phyloP scores from a whole-genome alignment of 1,140 invertebrate species.

The Hetaerina americana region DNA sequence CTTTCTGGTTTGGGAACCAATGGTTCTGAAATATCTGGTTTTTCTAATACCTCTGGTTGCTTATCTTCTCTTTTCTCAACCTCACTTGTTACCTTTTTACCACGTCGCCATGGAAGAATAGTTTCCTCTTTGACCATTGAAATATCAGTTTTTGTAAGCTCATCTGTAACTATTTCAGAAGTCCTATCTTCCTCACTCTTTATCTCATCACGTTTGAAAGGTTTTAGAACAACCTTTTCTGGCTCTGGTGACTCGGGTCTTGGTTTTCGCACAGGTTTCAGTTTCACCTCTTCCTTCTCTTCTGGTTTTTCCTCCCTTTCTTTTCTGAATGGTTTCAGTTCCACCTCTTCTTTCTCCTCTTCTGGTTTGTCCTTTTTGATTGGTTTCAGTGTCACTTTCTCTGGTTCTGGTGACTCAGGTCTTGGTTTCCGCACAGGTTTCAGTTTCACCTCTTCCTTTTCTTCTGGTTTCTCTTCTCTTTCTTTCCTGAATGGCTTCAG shows the following conservation, averaged over 20 bases:
- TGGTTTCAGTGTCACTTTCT: too few relatives aligned
- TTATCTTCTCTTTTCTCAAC: slow-evolving; percentile 20
- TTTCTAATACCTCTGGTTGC: background rate
- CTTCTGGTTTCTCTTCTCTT: slow-evolving; percentile 19
- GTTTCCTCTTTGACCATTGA: background rate
- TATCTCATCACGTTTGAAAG: background rate
- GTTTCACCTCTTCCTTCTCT: slow-evolving; percentile 11
- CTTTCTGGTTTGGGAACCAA: too few relatives aligned
- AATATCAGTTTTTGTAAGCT: too few relatives aligned
- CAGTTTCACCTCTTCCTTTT: slow-evolving; percentile 16
- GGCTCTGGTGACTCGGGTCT: background rate
- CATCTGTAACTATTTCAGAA: background rate
- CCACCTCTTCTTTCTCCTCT: slow-evolving; percentile 13
- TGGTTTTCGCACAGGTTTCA: slow-evolving; percentile 6
- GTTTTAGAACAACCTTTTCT: background rate
- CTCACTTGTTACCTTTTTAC: slow-evolving; percentile 17
- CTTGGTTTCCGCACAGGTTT: slow-evolving; percentile 12
- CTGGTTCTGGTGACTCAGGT: slow-evolving; percentile 1
- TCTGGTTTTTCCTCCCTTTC: slow-evolving; percentile 15
- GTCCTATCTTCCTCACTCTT: background rate
- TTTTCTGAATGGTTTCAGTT: slow-evolving; percentile 15
- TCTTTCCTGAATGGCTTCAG: slow-evolving; percentile 5
- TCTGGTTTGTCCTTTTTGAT: too few relatives aligned
- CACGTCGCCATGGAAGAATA: slow-evolving; percentile 12
- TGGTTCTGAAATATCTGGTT: slow-evolving; percentile 10